Evolutionary conservation across 2,797 vertebrate species (phyloP).

Genomic region (Chaetodon trifasciatus): DNA sequence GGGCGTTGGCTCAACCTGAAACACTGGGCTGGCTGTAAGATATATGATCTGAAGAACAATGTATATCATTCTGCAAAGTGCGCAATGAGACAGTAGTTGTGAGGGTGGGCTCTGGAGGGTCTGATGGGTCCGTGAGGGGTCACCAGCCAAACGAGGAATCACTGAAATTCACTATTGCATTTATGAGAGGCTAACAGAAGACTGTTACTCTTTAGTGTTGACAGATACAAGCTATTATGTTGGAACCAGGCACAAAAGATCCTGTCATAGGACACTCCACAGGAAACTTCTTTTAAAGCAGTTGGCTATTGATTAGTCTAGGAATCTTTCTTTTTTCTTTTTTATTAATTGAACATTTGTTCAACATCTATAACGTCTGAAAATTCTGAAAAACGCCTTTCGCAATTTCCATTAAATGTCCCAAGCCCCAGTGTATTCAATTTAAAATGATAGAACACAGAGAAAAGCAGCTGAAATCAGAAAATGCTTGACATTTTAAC

Average conservation of each 20-base stretch:
- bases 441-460: background rate
- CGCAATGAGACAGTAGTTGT: background rate
- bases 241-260: background rate
- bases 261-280: background rate
- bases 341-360: background rate
- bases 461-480: background rate
- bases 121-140: constrained; percentile 3
- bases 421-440: background rate
- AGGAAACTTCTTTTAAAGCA: background rate
- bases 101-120: background rate
- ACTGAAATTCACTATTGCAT: background rate
- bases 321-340: background rate
- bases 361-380: background rate
- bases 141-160: constrained; percentile 15
- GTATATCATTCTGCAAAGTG: background rate
- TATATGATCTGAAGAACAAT: background rate
- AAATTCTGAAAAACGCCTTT: background rate
- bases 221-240: background rate
- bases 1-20: constrained; percentile 78
- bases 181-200: background rate
- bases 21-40: background rate
- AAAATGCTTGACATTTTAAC: background rate
- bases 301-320: background rate
- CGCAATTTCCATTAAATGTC: background rate
- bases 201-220: background rate